Base-by-base conservation (phyloP, 2,113 vertebrate genomes). In the Toxostoma redivivum region DNA sequence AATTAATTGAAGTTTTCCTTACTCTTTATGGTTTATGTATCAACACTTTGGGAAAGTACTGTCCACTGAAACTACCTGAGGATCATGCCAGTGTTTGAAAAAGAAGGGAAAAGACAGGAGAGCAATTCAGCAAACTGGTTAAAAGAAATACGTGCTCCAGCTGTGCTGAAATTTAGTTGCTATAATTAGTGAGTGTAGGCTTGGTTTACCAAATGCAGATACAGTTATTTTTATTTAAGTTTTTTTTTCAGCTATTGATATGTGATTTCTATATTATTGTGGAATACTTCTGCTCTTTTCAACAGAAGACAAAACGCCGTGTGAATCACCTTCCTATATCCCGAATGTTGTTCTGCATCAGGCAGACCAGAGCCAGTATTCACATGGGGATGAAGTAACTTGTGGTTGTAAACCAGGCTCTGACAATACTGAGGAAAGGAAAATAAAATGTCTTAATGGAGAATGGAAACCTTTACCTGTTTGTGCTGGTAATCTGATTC, bases 401-500 rank as follows among this genome's bases (percentile, higher is more conserved):
- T 96, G 31, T 67, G 38, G 23, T 86, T 97, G 97, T 85, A 56
- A 58, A 82, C 9, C 21, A 82, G 18, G 5, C 25, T 56, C 40
- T 73, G 25, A 4, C 17, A 71, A 30, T 60, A 15, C 58, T 65
- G 11, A 58, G 51, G 1, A 61, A 51, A 87, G 28, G 28, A 92
- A 31, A 87, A 94, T 62, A 62, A 94, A 31, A 86, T 97, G 97
- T 81, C 70, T 94, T 33, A 70, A 93, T 78, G 97, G 97, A 27
- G 54, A 97, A 64, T 97, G 97, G 97, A 90, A 85, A 25, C 93
- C 94, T 88, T 60, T 88, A 10, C 96, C 94, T 54, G 57, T 90
- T 71, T 97, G 97, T 91, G 66, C 73, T 2, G 83, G 96, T 97
- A 97, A 94, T 65, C 47, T 86, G 31, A 65, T 90, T 66, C 42